Evolutionary conservation across 2,113 vertebrate species (phyloP).

Genomic region (Mus pahari): DNA sequence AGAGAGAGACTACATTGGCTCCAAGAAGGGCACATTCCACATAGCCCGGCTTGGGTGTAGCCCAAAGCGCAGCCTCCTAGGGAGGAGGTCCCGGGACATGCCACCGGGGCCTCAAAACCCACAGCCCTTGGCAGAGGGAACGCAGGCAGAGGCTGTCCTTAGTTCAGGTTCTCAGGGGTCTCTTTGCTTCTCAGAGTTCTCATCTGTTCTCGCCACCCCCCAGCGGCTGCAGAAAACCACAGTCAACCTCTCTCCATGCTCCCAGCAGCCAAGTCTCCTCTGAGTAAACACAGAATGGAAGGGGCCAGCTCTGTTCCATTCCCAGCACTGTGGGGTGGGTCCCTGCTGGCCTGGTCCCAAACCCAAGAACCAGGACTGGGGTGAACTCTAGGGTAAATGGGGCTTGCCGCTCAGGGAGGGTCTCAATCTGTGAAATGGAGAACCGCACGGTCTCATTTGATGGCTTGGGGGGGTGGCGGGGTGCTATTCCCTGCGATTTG

Average conservation of each 20-base stretch:
- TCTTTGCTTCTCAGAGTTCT: slow-evolving; percentile 71
- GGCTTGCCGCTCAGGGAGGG: not conserved
- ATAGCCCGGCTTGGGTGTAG: slow-evolving; percentile 46
- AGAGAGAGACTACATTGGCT: slow-evolving; percentile 55
- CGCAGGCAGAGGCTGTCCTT: not conserved
- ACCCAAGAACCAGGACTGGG: not conserved
- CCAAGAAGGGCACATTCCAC: slow-evolving; percentile 81
- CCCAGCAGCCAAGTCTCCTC: slow-evolving; percentile 73
- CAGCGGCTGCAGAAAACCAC: slow-evolving; percentile 76
- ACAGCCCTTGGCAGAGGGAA: not conserved
- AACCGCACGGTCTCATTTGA: fast-evolving
- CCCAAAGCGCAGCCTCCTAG: slow-evolving; percentile 48
- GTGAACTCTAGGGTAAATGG: not conserved
- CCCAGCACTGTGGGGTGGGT: slow-evolving; percentile 57
- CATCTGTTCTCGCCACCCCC: slow-evolving; percentile 68
- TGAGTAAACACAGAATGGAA: slow-evolving; percentile 72
- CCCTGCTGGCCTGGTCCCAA: slow-evolving; percentile 40
- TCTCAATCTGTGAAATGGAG: not conserved
- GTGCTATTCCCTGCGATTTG: not conserved
- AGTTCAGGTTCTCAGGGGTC: slow-evolving; percentile 58
- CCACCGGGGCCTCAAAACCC: slow-evolving; percentile 12
- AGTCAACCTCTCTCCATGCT: slow-evolving; percentile 65
- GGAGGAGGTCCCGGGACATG: not conserved
- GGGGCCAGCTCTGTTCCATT: slow-evolving; percentile 53
- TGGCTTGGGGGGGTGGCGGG: not conserved